Percentiles rank a stretch among this genome's conserved stretches.
phyloP scores from a whole-genome alignment of 2,888 invertebrate genomes.

The Sialis lutaria region DNA sequence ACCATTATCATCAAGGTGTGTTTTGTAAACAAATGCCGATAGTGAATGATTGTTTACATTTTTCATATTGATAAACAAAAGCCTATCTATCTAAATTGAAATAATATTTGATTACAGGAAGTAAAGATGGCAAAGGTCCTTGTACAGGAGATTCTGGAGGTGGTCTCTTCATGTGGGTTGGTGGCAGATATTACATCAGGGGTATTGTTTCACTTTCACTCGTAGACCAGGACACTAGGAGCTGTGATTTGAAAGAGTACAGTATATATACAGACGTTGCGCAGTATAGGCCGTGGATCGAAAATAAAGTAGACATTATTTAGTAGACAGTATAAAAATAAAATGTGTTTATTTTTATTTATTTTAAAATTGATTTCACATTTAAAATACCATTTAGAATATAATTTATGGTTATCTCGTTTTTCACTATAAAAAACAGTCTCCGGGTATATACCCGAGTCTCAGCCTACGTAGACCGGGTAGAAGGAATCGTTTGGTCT shows the following conservation, averaged over 20 bases:
- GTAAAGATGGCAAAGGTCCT: constrained; percentile 9
- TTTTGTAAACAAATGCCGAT: too few species aligned
- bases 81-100: not conserved
- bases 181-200: constrained; percentile 27
- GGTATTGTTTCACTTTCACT: constrained; percentile 32
- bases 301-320: not conserved
- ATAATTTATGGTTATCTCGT: too few species aligned
- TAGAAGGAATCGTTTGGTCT: too few species aligned
- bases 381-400: too few species aligned
- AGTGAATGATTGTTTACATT: not conserved
- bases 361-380: too few species aligned
- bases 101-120: constrained; percentile 6
- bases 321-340: too few species aligned
- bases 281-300: not conserved
- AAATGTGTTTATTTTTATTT: too few species aligned
- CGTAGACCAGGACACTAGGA: constrained; percentile 11
- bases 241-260: constrained; percentile 9
- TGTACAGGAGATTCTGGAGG: constrained; percentile 12
- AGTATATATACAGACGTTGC: constrained; percentile 9
- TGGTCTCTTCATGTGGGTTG: constrained; percentile 12
- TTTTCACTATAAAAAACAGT: too few species aligned
- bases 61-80: not conserved
- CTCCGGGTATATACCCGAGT: too few species aligned
- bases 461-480: too few species aligned
- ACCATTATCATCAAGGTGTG: not conserved